Evolutionary conservation across 2,888 invertebrate genomes (phyloP).

Genomic region (Eutolmus rufibarbis): DNA sequence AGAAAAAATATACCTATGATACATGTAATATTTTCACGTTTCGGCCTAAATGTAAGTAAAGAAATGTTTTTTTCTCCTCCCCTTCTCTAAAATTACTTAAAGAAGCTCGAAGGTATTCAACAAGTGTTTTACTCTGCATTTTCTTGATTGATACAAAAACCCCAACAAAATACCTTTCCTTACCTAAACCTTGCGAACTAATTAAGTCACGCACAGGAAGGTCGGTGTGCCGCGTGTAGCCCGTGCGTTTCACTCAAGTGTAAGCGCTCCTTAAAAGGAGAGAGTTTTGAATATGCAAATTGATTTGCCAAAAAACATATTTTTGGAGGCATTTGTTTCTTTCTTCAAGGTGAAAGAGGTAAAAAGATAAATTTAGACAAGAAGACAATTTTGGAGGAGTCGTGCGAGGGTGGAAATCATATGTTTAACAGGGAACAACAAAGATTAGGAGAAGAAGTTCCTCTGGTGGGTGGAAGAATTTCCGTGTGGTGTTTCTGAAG

Average conservation of each 20-base stretch:
- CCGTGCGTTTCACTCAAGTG: not conserved
- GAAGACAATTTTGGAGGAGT: not conserved
- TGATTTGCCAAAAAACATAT: not conserved
- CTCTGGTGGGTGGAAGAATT: not conserved
- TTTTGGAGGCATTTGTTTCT: not conserved
- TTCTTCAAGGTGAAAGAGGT: not conserved
- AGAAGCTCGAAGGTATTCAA: not conserved
- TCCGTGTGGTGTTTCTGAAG: not conserved
- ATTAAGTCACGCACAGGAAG: not conserved
- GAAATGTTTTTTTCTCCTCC: not conserved
- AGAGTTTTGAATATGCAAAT: not conserved
- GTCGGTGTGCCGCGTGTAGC: not conserved
- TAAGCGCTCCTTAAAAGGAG: not conserved
- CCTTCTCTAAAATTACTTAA: not conserved
- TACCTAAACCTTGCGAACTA: not conserved
- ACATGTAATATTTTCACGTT: not conserved
- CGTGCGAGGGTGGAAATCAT: not conserved
- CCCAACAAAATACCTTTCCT: not conserved
- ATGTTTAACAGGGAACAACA: not conserved
- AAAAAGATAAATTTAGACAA: not conserved
- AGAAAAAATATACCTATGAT: not conserved
- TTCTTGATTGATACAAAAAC: not conserved
- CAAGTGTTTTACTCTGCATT: not conserved
- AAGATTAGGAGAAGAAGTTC: not conserved
- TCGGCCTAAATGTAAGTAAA: not conserved